Conservation (phyloP, 2,888 invertebrate genomes). For the Acleris cristana region DNA sequence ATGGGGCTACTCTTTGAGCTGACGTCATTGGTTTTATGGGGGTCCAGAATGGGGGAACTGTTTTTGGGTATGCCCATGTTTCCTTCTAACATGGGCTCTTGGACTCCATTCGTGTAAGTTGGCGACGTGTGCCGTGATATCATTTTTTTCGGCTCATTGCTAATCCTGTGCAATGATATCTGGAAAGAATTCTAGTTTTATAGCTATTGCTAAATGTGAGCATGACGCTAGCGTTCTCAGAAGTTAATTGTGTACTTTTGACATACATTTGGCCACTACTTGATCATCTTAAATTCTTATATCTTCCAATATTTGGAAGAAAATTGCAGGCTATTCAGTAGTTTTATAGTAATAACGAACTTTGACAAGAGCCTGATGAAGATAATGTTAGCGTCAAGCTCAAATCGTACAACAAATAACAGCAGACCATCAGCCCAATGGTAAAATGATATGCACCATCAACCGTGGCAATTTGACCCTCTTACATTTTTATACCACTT, state of each 20-base stretch:
- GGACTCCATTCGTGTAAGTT: conserved; percentile 75
- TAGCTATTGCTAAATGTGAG: conserved; percentile 21
- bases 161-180: conserved; percentile 77
- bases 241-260: neutral
- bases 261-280: no score
- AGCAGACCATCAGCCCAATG: conserved; percentile 36
- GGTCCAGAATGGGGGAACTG: conserved; percentile 77
- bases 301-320: neutral
- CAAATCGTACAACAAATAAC: conserved; percentile 6
- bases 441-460: conserved; percentile 15
- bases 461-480: neutral
- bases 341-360: neutral
- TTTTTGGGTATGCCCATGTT: conserved; percentile 77
- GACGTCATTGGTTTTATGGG: conserved; percentile 73
- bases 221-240: conserved; percentile 9
- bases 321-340: neutral
- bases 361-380: no score
- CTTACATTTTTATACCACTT: neutral
- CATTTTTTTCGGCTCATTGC: conserved; percentile 78
- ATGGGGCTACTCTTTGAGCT: conserved; percentile 81
- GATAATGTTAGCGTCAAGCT: conserved; percentile 20
- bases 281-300: no score
- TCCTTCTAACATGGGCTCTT: conserved; percentile 59
- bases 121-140: conserved; percentile 79
- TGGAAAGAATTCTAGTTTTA: conserved; percentile 49